Base-by-base conservation (phyloP, 30 jellyfish, hydroid and myxozoan genomes). In the Morbakka virulenta region DNA sequence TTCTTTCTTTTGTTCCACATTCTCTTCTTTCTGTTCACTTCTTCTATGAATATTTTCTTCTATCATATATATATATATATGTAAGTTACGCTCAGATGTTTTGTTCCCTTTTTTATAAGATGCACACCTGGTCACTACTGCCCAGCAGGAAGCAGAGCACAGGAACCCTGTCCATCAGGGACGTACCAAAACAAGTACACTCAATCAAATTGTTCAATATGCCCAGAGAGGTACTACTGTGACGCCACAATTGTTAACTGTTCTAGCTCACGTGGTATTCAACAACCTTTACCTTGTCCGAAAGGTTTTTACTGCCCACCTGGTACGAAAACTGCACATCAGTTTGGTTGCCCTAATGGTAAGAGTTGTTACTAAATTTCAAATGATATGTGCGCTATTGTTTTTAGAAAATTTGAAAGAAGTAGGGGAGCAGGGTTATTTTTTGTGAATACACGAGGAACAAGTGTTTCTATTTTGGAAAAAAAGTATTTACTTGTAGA, bases 81-180 rank as follows among this genome's bases (percentile, higher is more conserved):
- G n/a, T n/a, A n/a, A n/a, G n/a, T n/a, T n/a, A n/a, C n/a, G n/a
- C n/a, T n/a, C n/a, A 9, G 17, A 41, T 41, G 57, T 41, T 6
- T 6, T 24, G n/a, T 0, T 47, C 12, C 1, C 11, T 64, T 33
- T 49, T 6, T 25, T 50, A 57, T 6, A 72, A 84, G 98, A 67
- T 91, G 98, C 50, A 83, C 98, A 27, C 98, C 98, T 0, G 98
- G 98, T 22, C 84, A 91, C 67, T 79, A 53, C 81, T 91, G 98
- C 47, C 95, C 94, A 24, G 66, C 65, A 28, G 98, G 98, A 23
- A 91, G 96, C 94, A 57, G 67, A 82, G 82, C 74, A 41, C 72
- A 83, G 75, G 68, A n/a, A 49, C 98, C 98, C 17, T 91, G 98
- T 68, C 68, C 52, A 22, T 65, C 95, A 0, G 98, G 98, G 49